Evolutionary conservation across 2,888 invertebrate species (phyloP), one percentile per base, ranked within the genome.

Genomic region (Drosophila demipolita): DNA sequence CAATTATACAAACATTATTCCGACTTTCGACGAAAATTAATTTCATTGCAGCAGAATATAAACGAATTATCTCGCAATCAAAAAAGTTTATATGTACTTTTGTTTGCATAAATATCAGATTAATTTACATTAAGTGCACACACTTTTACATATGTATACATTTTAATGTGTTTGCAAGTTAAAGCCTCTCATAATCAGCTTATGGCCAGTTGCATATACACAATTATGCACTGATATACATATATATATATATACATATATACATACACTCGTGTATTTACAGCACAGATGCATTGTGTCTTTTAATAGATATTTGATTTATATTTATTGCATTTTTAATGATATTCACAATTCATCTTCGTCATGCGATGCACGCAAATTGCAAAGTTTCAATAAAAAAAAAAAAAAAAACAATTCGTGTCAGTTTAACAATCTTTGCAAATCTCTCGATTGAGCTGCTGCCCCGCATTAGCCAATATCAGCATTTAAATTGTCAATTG

Each of bases 401-500:
- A 20, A 35, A 29, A 20, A 26, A 78, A 72, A 48, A 79, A 79
- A 82, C 71, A 69, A 77, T 75, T 69, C 66, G 58, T 76, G 77
- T 73, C 74, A 70, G 72, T 77, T 63, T 29, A 72, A 48, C 48
- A 65, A 72, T 77, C 75, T 63, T 64, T 60, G 67, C 69, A 73
- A 70, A 71, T 29, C 6, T 83, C 74, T 42, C 62, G 61, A 78
- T 71, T 73, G 66, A 70, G 65, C 55, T 79, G 72, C 29, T 69
- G 68, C 60, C 57, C 52, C 65, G 87, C 84, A 82, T 84, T 87
- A 87, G 82, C 78, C 76, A 67, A 71, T 11, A 78, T 81, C 74
- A 73, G 64, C 71, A 89, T 86, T 87, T 89, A 72, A 87, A 83
- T 84, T 83, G 87, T 80, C 82, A 86, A 81, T 87, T 89, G 71